A percentile compares a stretch with the other conserved stretches of the same genome.
Evolutionary conservation across 2,113 vertebrate genomes (phyloP).

Genomic region (Cnemophilus loriae): DNA sequence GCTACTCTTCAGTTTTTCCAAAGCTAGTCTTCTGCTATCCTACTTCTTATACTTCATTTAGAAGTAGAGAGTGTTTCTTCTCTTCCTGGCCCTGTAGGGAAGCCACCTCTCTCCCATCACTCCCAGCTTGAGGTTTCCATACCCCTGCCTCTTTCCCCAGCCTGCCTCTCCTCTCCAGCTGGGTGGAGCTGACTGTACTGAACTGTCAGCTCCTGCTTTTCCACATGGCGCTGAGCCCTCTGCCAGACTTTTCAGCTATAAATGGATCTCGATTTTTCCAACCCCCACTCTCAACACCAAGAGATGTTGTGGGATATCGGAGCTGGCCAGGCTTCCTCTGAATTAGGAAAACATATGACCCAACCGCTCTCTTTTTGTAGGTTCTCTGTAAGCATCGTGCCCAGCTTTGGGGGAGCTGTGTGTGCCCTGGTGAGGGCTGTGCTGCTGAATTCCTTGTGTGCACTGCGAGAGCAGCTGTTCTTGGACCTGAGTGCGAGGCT

Average conservation of each 20-base stretch:
- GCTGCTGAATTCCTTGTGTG: neutral
- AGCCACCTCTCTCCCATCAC: neutral
- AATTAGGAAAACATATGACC: slow-evolving; percentile 16
- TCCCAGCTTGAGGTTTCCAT: neutral
- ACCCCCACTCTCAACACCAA: neutral
- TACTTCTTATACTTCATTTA: neutral
- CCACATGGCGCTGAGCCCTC: neutral
- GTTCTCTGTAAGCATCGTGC: neutral
- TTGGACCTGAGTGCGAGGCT: neutral
- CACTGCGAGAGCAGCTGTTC: accelerated
- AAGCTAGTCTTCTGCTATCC: neutral
- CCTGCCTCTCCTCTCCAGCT: neutral
- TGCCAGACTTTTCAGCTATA: slow-evolving; percentile 26
- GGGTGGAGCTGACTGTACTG: neutral
- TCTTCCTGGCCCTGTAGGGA: neutral
- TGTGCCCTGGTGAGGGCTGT: neutral
- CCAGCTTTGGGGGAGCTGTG: neutral
- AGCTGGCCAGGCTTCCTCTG: slow-evolving; percentile 8
- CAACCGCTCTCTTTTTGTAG: accelerated
- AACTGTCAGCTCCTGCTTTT: neutral
- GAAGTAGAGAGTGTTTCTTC: neutral
- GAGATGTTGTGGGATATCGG: neutral
- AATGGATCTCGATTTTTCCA: slow-evolving; percentile 27
- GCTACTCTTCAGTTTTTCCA: neutral
- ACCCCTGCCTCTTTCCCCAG: neutral